These are phyloP conservation scores for Automeris io DNA, from an alignment of 2,888 invertebrate genomes.

Conservation along the genomic window DNA sequence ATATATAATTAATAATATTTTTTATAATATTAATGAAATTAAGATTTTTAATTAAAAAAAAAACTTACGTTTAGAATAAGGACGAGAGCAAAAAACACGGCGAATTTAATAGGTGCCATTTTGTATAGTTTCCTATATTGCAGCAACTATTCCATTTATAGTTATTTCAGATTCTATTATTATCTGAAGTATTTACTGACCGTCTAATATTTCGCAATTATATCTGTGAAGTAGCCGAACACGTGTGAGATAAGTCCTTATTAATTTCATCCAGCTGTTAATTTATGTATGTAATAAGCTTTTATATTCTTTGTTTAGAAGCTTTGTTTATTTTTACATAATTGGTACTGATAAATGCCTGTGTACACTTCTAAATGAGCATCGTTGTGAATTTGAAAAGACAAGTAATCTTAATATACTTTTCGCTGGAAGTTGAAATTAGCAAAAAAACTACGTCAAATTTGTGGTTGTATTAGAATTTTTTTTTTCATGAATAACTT, in stretches of 20 bases:
- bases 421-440: too few species aligned
- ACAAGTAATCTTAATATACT: too few species aligned
- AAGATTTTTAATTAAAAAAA: neutral
- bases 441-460: too few species aligned
- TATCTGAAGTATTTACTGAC: neutral
- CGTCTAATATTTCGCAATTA: neutral
- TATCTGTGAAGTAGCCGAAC: neutral
- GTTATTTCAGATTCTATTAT: neutral
- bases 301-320: neutral
- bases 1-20: too few species aligned
- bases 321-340: neutral
- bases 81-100: constrained; percentile 26
- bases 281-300: neutral
- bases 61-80: constrained; percentile 36
- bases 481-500: too few species aligned
- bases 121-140: constrained; percentile 15
- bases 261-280: neutral
- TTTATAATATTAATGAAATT: neutral
- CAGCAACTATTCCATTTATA: constrained; percentile 1
- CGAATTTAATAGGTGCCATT: constrained; percentile 38
- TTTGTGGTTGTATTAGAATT: too few species aligned
- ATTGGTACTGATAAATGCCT: too few species aligned
- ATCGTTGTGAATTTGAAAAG: too few species aligned
- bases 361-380: too few species aligned
- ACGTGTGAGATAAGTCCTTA: neutral